Base-by-base conservation (phyloP, 64 coral and sea anemone species). In the Montipora foliosa region DNA sequence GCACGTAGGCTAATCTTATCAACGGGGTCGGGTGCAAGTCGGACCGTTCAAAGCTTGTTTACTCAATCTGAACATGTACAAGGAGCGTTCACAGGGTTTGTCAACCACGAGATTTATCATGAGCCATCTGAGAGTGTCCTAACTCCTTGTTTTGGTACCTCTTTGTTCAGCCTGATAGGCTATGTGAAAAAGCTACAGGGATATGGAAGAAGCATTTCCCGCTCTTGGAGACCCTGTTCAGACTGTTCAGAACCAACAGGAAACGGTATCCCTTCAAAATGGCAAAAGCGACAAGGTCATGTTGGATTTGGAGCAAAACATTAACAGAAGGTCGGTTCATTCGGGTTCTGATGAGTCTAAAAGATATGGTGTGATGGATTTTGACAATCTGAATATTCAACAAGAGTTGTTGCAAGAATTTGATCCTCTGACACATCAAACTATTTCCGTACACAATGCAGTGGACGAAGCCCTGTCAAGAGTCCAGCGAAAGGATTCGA, bases 351-450 rank as follows among this genome's bases (percentile, higher is more conserved):
- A 53, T n/a, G 76, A 45, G 8, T 68, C 49, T 19, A 97, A 92
- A 58, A 94, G 96, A 92, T 92, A 82, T 59, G 96, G 96, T 15
- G 71, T 82, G 16, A 90, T 80, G 46, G 72, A 94, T 77, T 89
- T 95, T 75, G 78, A 91, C n/a, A 75, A 50, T 19, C 13, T 93
- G 53, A 51, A 76, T 66, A 61, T n/a, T 8, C 13, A 22, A 19
- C 15, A 81, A 10, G 75, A 91, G 49, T 79, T 88, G 61, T 62
- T 95, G 44, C 48, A 81, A 80, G 93, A 98, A 86, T 98, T 98
- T 47, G 96, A 95, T 48, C 96, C 96, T 9, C 83, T 98, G 61
- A 71, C 82, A 12, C 45, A 45, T 48, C 44, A 50, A 7, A 49
- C 76, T 45, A 86, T 50, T 20, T 21, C 60, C 29, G 62, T 46